Evolutionary conservation across 92 coral and sea anemone species (phyloP).

Genomic region (Zoanthus gigantus): DNA sequence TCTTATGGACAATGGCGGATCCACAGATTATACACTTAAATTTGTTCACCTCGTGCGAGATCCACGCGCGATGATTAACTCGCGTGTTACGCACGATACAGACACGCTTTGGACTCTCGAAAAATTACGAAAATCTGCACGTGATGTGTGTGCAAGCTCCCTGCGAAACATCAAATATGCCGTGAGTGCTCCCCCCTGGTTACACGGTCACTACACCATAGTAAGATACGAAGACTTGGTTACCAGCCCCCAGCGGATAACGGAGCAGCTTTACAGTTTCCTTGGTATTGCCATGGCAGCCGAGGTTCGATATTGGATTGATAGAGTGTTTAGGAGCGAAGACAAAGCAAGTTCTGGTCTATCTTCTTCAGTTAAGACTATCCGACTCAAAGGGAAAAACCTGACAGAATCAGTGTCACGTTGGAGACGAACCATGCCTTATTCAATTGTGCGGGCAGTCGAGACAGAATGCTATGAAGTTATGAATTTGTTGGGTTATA

Average conservation of each 20-base stretch:
- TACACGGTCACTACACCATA: constrained; percentile 85
- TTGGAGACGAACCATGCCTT: constrained; percentile 83
- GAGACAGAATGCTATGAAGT: constrained; percentile 89
- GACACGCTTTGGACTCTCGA: constrained; percentile 72
- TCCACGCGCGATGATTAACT: constrained; percentile 89
- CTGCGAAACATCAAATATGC: constrained; percentile 85
- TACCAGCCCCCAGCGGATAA: constrained; percentile 79
- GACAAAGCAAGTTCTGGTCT: constrained; percentile 59
- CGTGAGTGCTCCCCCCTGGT: constrained; percentile 83
- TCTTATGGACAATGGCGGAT: constrained; percentile 74
- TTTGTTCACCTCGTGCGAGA: constrained; percentile 93
- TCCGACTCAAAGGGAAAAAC: constrained; percentile 54
- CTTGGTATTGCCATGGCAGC: constrained; percentile 78
- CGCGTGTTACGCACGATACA: constrained; percentile 63
- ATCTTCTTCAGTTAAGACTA: neutral
- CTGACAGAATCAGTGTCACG: constrained; percentile 60
- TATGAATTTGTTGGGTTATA: constrained; percentile 86
- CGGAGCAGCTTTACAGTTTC: constrained; percentile 81
- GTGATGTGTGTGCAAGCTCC: constrained; percentile 75
- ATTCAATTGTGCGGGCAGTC: constrained; percentile 79
- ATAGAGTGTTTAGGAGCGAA: constrained; percentile 62
- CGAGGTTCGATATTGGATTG: constrained; percentile 86
- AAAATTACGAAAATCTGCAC: constrained; percentile 70
- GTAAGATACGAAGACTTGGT: constrained; percentile 94
- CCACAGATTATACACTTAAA: constrained; percentile 78